A percentile compares a stretch with the other conserved stretches of the same genome.
Conservation (phyloP, 2,888 invertebrate genomes). For the Rhagonycha lutea region DNA sequence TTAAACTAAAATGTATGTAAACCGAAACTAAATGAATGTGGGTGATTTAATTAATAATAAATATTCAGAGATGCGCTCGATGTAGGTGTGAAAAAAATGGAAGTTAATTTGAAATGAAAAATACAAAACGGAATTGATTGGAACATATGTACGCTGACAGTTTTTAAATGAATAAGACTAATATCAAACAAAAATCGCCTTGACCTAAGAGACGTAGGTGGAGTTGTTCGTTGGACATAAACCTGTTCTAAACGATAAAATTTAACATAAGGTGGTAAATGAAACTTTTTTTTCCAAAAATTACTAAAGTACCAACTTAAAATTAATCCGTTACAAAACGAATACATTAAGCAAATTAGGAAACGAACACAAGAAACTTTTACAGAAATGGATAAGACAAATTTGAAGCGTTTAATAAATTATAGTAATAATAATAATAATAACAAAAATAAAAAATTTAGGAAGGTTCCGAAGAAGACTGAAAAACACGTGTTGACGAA, state of each 20-base stretch:
- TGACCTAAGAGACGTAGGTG: slow-evolving; percentile 20
- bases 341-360: not conserved
- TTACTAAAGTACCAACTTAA: not conserved
- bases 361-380: not conserved
- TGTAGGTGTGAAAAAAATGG: slow-evolving; percentile 23
- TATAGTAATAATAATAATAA: not conserved
- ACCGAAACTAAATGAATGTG: slow-evolving; percentile 2
- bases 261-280: not conserved
- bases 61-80: not conserved
- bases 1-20: not conserved
- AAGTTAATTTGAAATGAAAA: slow-evolving; percentile 11
- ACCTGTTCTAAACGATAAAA: slow-evolving; percentile 5
- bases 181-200: slow-evolving; percentile 18
- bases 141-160: slow-evolving; percentile 37
- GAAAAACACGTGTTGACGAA: not conserved
- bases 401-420: not conserved
- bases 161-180: slow-evolving; percentile 24
- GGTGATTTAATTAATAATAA: slow-evolving; percentile 14
- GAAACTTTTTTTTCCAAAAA: not conserved
- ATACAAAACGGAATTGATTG: slow-evolving; percentile 33
- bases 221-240: slow-evolving; percentile 2
- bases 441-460: no score
- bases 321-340: not conserved
- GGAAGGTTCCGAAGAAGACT: not conserved
- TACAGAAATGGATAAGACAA: not conserved